Base-by-base conservation (phyloP, 2,888 invertebrate species). In the Neoaliturus tenellus region DNA sequence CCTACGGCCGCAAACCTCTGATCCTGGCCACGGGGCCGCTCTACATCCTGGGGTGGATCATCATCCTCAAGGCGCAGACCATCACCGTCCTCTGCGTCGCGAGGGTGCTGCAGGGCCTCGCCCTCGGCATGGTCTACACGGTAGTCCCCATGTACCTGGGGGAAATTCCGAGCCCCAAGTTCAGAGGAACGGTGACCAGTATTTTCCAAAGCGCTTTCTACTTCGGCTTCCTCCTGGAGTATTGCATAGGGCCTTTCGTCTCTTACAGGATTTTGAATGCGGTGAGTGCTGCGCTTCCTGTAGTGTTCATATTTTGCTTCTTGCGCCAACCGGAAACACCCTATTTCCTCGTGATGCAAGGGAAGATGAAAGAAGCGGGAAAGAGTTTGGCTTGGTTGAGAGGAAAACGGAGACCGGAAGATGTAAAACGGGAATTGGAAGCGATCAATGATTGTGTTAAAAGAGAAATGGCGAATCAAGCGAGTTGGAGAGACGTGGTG, bases 281-380 rank as follows among this genome's bases (percentile, higher is more conserved):
- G 25, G 90, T 92, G 23, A 90, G 92, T 35, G 86, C 92, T 0
- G 86, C 91, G 0, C 89, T 93, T 51, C 92, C 93, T 0, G 87
- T 92, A 2, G 85, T 90, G n/a, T 92, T 92, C 83, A 90, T 92
- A 41, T 39, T 91, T 0, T 88, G 91, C 0, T 93, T 93, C 87
- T 83, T 90, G 17, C 93, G 93, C 92, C 91, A 93, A 90, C 94
- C 94, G 0, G 94, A 94, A 87, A 93, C 93, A 0, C 94, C 94
- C 0, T 93, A 93, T 86, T 93, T 92, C 86, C 90, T 94, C 48
- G 88, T 94, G 35, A 93, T 92, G 88, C 91, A 91, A 83, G 92
- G 91, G 0, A 90, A 91, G 35, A 87, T 91, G 3, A 91, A 80
- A 67, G 83, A 85, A 41, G 86, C 86, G 1, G 41, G 20, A 5